Percentiles rank a stretch among this genome's conserved stretches.
These are phyloP conservation scores for Nothocercus julius DNA, from an alignment of 2,113 vertebrate genomes.

Conservation along the genomic window DNA sequence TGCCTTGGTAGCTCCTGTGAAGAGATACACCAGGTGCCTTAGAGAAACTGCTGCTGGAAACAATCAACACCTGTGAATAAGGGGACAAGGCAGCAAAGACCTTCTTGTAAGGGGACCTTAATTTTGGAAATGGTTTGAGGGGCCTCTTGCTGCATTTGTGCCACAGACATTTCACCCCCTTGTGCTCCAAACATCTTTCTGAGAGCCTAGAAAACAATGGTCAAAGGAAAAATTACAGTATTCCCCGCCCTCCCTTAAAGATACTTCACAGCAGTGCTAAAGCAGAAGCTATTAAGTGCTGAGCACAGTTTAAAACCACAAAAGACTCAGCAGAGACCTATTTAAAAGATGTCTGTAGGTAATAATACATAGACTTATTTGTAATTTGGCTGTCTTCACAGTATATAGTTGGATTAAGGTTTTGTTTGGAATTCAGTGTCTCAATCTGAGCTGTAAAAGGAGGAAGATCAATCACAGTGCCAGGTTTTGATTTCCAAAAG, in stretches of 20 bases:
- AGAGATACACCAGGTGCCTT: fast-evolving
- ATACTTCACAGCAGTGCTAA: neutral
- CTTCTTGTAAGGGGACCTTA: fast-evolving
- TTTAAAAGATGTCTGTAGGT: conserved; percentile 7
- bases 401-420: neutral
- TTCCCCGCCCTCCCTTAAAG: neutral
- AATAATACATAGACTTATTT: neutral
- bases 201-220: neutral
- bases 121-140: neutral
- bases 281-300: conserved; percentile 14
- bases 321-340: neutral
- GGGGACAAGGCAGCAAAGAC: neutral
- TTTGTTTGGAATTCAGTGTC: neutral
- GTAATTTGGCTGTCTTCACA: conserved; percentile 41
- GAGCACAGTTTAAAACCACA: conserved; percentile 15
- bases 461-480: neutral
- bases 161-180: neutral
- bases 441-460: neutral
- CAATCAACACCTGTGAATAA: neutral
- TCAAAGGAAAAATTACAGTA: neutral
- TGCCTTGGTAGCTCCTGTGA: neutral
- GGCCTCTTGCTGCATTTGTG: fast-evolving
- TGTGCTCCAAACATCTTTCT: neutral
- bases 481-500: neutral
- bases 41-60: neutral